Base-by-base conservation (phyloP, 2,888 invertebrate genomes). In the Nymphalis c-album region DNA sequence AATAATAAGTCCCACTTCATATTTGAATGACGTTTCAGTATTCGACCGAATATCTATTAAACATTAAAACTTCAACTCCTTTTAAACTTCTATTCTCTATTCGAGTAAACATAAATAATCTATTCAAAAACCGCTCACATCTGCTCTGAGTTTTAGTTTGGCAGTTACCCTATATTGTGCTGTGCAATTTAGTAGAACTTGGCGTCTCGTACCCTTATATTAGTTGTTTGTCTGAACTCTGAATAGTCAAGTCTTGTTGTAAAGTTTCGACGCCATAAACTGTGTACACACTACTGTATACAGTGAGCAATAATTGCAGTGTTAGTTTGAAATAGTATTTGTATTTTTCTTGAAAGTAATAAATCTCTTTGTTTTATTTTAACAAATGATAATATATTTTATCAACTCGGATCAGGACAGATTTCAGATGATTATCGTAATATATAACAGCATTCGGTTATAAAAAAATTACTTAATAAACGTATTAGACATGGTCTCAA, bases 41-140 rank as follows among this genome's bases (percentile, higher is more conserved):
- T n/a, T n/a, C n/a, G n/a, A n/a, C n/a, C n/a, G n/a, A n/a, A 22
- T 53, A 17, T 53, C 16, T 53, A 64, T n/a, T 45, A 2, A 40
- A 64, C 20, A 40, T 7, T 22, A 7, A 26, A 40, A 58, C 18
- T 40, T 40, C 7, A 26, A 59, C 22, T 50, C 45, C 45, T 59
- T 16, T 45, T 50, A 45, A 59, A 45, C 20, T 50, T 64, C 40
- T 59, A 40, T 58, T 58, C 45, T 58, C 48, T n/a, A 58, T 58
- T 50, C 58, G 58, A 64, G 58, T 58, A 48, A 58, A 22, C 50
- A 58, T 64, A 64, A 64, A 51, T 64, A 59, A 59, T 64, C 18
- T 59, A 59, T 64, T 50, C 64, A 59, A 31, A 59, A 64, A 59
- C 64, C 50, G 26, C 64, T 59, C 50, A 64, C 64, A 64, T 64